Conservation (phyloP, 2,888 invertebrate genomes). For the Prosopocoilus inquinatus region DNA sequence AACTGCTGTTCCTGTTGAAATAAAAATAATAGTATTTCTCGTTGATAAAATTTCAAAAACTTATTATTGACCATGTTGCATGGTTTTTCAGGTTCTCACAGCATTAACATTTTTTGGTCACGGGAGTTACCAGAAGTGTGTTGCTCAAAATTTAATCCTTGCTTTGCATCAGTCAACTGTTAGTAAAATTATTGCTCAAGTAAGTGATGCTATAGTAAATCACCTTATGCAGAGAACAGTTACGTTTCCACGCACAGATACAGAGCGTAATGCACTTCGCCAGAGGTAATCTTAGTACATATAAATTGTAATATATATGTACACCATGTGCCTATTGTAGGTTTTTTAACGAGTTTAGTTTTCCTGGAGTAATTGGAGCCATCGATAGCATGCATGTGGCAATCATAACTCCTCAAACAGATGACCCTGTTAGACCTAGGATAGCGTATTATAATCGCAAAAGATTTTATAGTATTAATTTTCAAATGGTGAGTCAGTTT, state of each 20-base stretch:
- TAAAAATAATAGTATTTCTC: not conserved
- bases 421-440: not conserved
- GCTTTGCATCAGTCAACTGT: conserved; percentile 5
- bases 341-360: not conserved
- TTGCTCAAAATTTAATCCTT: conserved; percentile 4
- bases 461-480: conserved; percentile 14
- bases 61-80: not conserved
- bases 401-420: not conserved
- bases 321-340: not conserved
- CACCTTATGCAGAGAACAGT: not conserved
- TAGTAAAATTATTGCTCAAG: conserved; percentile 6
- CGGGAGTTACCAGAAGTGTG: conserved; percentile 8
- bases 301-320: not conserved
- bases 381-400: not conserved
- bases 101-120: conserved; percentile 14
- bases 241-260: not conserved
- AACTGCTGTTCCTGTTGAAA: not conserved
- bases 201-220: conserved; percentile 7
- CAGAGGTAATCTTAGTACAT: not conserved
- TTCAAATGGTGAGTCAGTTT: conserved; percentile 13
- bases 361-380: not conserved
- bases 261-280: not conserved
- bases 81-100: not conserved
- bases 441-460: conserved; percentile 8
- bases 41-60: not conserved